Evolutionary conservation across 2,888 invertebrate genomes (phyloP).

Genomic region (Agonum fuliginosum): DNA sequence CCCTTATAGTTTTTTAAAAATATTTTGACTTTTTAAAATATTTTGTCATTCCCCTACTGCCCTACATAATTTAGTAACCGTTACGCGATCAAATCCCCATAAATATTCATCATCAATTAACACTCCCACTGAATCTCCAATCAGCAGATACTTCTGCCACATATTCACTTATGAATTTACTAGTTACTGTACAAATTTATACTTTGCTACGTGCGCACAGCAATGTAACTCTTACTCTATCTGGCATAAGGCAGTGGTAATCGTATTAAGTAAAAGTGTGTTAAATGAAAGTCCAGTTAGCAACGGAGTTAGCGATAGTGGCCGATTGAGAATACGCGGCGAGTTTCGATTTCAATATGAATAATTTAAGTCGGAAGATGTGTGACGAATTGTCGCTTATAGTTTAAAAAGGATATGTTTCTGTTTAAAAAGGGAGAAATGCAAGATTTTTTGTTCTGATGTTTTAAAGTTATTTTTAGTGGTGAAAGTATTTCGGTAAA

Average conservation of each 20-base stretch:
- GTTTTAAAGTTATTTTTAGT: too few relatives aligned
- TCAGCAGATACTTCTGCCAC: background rate
- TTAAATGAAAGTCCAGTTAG: constrained; percentile 32
- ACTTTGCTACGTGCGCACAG: background rate
- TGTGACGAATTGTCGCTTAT: background rate
- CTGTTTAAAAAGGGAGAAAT: too few relatives aligned
- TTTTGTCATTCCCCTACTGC: background rate
- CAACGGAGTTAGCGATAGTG: background rate
- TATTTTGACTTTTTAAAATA: too few relatives aligned
- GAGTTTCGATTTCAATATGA: background rate
- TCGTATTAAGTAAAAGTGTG: constrained; percentile 42
- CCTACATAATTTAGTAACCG: background rate
- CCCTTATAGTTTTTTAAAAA: too few relatives aligned
- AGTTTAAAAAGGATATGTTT: background rate
- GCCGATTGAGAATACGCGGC: background rate
- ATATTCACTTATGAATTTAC: background rate
- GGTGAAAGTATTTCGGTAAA: background rate
- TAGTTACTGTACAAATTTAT: too few relatives aligned
- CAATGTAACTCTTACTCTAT: background rate
- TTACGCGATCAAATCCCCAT: background rate
- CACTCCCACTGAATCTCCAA: background rate
- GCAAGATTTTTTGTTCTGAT: too few relatives aligned
- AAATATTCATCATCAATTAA: background rate
- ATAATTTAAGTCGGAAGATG: too few relatives aligned
- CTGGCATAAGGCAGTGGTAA: background rate